These are phyloP conservation scores for Gorsachius goisagi DNA, from an alignment of 2,113 vertebrate genomes.

Conservation along the genomic window DNA sequence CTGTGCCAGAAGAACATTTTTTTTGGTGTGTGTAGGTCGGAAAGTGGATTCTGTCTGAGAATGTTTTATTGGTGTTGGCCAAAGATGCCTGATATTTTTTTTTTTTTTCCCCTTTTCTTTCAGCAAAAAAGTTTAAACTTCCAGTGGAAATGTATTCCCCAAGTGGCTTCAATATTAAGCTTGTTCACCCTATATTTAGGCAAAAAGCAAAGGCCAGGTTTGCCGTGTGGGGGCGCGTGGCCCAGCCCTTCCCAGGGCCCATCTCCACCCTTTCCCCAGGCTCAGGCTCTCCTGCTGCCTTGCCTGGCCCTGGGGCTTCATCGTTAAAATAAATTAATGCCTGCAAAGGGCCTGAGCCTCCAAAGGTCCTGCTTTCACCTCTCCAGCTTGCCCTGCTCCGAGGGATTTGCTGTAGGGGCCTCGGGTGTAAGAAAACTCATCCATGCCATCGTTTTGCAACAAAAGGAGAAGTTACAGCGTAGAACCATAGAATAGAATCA, in stretches of 20 bases:
- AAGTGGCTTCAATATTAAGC: background rate
- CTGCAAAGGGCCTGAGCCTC: background rate
- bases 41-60: background rate
- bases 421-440: background rate
- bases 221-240: too few relatives aligned
- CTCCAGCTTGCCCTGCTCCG: too few relatives aligned
- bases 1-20: background rate
- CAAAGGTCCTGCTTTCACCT: fast-evolving
- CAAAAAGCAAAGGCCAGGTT: background rate
- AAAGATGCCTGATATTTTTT: background rate
- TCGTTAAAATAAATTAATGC: background rate
- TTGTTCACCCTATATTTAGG: background rate
- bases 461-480: fast-evolving
- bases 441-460: background rate
- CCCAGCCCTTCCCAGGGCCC: fast-evolving
- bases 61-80: background rate
- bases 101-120: background rate
- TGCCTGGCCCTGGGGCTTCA: background rate
- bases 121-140: background rate
- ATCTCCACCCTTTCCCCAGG: fast-evolving
- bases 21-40: background rate
- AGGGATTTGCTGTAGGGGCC: background rate
- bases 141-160: background rate
- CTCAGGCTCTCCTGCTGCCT: background rate
- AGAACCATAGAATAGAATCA: too few relatives aligned